phyloP scores from a whole-genome alignment of 2,888 invertebrate species.

The Celastrina argiolus region DNA sequence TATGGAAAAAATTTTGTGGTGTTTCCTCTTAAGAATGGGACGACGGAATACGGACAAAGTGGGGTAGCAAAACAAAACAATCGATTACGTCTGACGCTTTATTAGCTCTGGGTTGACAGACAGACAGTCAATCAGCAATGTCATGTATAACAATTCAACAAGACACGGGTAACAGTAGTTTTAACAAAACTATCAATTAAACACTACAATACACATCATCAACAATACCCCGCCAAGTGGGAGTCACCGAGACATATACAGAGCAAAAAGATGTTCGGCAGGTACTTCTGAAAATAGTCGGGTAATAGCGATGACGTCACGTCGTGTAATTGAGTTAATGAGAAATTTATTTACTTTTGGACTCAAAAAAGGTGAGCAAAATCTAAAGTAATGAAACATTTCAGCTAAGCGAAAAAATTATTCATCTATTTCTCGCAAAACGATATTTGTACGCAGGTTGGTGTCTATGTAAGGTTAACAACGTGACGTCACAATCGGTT shows the following conservation, averaged over 20 bases:
- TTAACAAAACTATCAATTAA: constrained; percentile 72
- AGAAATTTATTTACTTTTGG: too few relatives aligned
- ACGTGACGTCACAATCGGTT: too few relatives aligned
- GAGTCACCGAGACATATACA: constrained; percentile 13
- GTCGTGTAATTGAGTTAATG: too few relatives aligned
- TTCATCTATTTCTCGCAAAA: too few relatives aligned
- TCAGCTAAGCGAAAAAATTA: too few relatives aligned
- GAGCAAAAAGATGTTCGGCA: background rate
- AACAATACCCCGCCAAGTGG: constrained; percentile 49
- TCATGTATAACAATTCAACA: constrained; percentile 75
- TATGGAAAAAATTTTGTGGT: too few relatives aligned
- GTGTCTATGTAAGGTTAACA: too few relatives aligned
- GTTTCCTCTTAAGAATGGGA: background rate
- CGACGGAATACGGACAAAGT: background rate
- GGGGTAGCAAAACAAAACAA: constrained; percentile 51
- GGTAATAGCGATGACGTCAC: background rate
- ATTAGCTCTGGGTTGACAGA: constrained; percentile 75
- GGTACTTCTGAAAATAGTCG: background rate
- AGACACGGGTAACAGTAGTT: constrained; percentile 77
- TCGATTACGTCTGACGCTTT: constrained; percentile 72
- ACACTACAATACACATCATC: constrained; percentile 55
- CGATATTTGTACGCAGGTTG: too few relatives aligned
- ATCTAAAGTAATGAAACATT: too few relatives aligned
- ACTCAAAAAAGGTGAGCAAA: too few relatives aligned
- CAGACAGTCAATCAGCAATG: constrained; percentile 73